Evolutionary conservation across 2,113 vertebrate genomes (phyloP).

Genomic region (Sterna hirundo): DNA sequence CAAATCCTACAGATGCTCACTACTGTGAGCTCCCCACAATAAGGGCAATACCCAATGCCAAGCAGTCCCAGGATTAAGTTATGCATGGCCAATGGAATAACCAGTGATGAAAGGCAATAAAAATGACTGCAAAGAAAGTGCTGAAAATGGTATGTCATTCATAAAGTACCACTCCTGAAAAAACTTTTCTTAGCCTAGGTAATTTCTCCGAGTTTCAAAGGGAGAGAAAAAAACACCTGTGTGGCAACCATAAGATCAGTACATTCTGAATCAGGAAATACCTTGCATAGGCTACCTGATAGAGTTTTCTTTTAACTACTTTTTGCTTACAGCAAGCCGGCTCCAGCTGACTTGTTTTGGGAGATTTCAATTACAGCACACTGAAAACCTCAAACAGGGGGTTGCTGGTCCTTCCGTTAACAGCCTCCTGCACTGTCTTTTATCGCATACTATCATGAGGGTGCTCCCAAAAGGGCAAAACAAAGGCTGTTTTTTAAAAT

Average conservation of each 20-base stretch:
- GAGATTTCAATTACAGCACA: neutral
- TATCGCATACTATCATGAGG: neutral
- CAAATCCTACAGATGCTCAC: neutral
- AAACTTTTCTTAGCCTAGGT: neutral
- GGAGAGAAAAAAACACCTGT: neutral
- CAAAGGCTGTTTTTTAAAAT: neutral
- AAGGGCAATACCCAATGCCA: neutral
- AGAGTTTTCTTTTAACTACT: neutral
- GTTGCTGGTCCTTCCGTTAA: neutral
- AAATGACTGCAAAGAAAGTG: neutral
- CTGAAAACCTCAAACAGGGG: neutral
- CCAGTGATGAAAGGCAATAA: neutral
- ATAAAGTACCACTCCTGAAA: neutral
- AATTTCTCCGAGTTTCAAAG: neutral
- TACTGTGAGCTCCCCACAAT: neutral
- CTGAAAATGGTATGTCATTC: neutral
- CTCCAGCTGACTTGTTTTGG: neutral
- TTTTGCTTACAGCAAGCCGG: neutral
- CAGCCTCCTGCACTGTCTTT: neutral
- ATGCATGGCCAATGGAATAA: neutral
- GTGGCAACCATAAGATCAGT: neutral
- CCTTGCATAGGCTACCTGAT: neutral
- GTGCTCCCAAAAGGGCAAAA: neutral
- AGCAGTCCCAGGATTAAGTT: neutral
- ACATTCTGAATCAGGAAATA: neutral